A percentile compares a stretch with the other conserved stretches of the same genome.
phyloP scores from a whole-genome alignment of 2,888 invertebrate species.

The Poecilus cupreus region DNA sequence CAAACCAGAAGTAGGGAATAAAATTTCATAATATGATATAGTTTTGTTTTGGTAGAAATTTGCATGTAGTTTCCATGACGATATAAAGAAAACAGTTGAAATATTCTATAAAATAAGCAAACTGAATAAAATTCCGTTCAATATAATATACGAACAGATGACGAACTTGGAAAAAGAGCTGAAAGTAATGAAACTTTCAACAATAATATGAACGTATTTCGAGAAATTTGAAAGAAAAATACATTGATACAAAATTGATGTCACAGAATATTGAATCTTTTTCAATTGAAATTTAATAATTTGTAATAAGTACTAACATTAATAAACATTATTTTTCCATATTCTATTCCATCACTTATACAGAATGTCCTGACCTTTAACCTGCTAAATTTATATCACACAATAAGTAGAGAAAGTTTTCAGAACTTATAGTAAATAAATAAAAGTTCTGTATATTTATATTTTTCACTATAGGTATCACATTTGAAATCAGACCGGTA shows the following conservation, averaged over 20 bases:
- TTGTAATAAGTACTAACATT: no score
- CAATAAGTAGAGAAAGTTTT: no score
- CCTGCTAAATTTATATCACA: no score
- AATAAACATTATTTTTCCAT: no score
- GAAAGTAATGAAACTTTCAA: not conserved
- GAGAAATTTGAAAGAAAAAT: not conserved
- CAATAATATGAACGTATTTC: not conserved
- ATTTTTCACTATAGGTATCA: no score
- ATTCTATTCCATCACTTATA: no score
- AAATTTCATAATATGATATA: not conserved
- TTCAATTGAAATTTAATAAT: not conserved
- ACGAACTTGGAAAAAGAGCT: not conserved
- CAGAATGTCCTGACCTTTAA: no score
- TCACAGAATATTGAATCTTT: not conserved
- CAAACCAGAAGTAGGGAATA: no score
- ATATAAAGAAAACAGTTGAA: conserved; percentile 7
- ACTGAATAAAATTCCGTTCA: not conserved
- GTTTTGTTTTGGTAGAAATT: conserved; percentile 1
- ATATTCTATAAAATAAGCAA: not conserved
- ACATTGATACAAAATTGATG: not conserved
- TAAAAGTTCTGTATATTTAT: no score
- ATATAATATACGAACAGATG: not conserved
- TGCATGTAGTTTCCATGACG: not conserved
- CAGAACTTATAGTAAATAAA: no score
- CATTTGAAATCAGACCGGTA: no score